A percentile compares a stretch with the other conserved stretches of the same genome.
phyloP scores from a whole-genome alignment of 37 sponge, comb jelly and placozoan genomes.

The Hormiphora californensis region DNA sequence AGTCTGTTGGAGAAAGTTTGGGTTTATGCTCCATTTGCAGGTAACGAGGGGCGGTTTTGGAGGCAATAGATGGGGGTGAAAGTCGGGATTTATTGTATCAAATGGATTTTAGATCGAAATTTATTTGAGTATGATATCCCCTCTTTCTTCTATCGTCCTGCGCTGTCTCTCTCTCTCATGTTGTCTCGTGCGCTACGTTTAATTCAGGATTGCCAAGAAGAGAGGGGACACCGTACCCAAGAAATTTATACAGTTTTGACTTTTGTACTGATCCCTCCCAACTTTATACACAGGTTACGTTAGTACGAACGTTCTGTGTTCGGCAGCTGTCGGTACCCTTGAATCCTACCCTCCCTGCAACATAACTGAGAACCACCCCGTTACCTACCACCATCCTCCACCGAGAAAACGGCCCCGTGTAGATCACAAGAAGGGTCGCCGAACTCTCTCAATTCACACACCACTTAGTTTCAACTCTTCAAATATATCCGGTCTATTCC shows the following conservation, averaged over 20 bases:
- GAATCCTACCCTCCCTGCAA: not conserved
- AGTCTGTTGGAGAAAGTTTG: not conserved
- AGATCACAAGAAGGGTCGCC: not conserved
- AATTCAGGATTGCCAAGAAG: no score
- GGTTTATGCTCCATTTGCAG: constrained; percentile 46
- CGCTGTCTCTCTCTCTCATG: no score
- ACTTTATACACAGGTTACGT: constrained; percentile 31
- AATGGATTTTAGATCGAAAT: no score
- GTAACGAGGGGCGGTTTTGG: no score
- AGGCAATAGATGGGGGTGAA: no score
- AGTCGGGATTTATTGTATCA: no score
- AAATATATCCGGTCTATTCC: constrained; percentile 17
- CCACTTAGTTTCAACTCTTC: constrained; percentile 14
- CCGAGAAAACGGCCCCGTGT: not conserved
- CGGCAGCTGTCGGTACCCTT: not conserved
- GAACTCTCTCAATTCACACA: not conserved
- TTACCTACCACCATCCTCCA: not conserved
- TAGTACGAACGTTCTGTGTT: constrained; percentile 23
- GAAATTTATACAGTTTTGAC: no score
- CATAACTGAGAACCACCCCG: not conserved
- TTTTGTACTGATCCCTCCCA: not conserved
- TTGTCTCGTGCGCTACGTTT: no score
- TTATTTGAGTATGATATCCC: no score
- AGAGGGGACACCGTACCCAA: no score
- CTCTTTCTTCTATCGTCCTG: no score